A percentile compares a stretch with the other conserved stretches of the same genome.
These are phyloP conservation scores for Crenichthys baileyi DNA, from an alignment of 2,797 vertebrate species.

Conservation along the genomic window DNA sequence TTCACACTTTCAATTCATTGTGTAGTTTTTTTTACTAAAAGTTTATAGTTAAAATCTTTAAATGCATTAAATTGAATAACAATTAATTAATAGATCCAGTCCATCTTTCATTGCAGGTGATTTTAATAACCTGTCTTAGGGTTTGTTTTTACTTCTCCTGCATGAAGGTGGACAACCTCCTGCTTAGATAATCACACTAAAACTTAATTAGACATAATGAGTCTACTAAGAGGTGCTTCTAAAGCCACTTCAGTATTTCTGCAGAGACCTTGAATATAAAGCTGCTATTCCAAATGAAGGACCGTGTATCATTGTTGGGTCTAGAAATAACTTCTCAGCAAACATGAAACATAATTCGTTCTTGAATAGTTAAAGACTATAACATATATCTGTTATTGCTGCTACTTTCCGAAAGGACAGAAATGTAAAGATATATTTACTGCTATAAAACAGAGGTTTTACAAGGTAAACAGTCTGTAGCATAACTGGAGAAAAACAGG, in stretches of 20 bases:
- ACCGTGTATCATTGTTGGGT: background rate
- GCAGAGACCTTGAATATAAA: constrained; percentile 3
- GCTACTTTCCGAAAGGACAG: background rate
- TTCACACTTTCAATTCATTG: background rate
- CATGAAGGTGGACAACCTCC: constrained; percentile 12
- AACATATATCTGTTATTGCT: background rate
- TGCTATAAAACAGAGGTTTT: background rate
- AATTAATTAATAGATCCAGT: background rate
- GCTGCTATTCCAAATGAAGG: background rate
- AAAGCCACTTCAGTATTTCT: constrained; percentile 21
- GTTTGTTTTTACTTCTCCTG: background rate
- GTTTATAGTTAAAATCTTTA: background rate
- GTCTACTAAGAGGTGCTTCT: constrained; percentile 16
- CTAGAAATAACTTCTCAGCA: background rate
- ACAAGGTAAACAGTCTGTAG: background rate
- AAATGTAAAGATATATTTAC: background rate
- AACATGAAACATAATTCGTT: background rate
- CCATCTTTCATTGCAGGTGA: constrained; percentile 1
- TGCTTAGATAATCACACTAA: constrained; percentile 24
- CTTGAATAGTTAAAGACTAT: background rate
- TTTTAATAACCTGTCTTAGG: background rate
- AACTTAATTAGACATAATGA: constrained; percentile 36
- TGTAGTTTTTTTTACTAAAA: background rate
- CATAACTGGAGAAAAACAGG: background rate
- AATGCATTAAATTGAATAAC: background rate